These are phyloP conservation scores for Callaeas wilsoni DNA, from an alignment of 2,113 vertebrate genomes.

Conservation along the genomic window DNA sequence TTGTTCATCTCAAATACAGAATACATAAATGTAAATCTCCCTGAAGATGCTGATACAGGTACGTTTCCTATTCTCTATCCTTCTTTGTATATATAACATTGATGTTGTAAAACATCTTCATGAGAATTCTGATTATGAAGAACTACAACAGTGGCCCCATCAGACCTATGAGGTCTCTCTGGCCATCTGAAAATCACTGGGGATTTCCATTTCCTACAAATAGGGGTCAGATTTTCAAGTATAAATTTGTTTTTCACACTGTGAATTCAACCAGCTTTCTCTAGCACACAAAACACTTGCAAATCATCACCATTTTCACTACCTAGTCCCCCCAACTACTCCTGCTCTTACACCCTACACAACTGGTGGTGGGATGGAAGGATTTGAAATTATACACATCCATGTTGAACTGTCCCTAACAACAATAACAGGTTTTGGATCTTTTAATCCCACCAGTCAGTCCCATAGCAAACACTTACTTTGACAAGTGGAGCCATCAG, in stretches of 20 bases:
- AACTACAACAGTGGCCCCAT: neutral
- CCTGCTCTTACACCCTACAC: neutral
- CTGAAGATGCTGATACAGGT: neutral
- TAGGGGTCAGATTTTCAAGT: neutral
- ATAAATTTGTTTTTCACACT: neutral
- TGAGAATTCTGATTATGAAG: neutral
- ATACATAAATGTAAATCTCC: rapidly evolving
- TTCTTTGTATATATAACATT: neutral
- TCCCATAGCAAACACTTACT: constrained; percentile 53
- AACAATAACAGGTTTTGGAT: too few species aligned
- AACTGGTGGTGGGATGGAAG: neutral
- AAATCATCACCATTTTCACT: neutral
- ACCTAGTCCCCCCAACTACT: too few species aligned
- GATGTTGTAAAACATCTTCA: neutral
- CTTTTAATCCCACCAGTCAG: neutral
- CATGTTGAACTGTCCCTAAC: rapidly evolving
- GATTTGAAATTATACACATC: rapidly evolving
- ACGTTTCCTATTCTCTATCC: neutral
- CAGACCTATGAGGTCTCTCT: neutral
- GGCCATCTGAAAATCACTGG: neutral
- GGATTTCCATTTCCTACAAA: neutral
- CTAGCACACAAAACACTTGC: neutral
- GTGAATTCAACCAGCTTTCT: neutral
- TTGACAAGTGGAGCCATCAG: constrained; percentile 97
- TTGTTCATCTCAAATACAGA: neutral